These are phyloP conservation scores for Eupithecia dodoneata DNA, from an alignment of 2,888 invertebrate genomes.

Conservation along the genomic window DNA sequence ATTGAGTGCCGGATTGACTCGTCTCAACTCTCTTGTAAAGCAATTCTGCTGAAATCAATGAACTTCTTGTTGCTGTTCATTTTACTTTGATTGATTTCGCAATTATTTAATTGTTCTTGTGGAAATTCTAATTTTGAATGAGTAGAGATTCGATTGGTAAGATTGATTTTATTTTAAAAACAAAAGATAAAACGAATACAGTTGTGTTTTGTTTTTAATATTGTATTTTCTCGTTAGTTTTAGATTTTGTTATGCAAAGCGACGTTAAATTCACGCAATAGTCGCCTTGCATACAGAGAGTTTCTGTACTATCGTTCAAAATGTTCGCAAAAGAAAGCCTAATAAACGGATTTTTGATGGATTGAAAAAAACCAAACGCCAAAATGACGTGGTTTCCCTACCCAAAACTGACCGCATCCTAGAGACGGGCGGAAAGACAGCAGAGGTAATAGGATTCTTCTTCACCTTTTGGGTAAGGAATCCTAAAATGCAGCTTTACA, in stretches of 20 bases:
- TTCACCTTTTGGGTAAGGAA: too few species aligned
- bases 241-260: neutral
- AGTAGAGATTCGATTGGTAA: neutral
- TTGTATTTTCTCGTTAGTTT: neutral
- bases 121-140: slow-evolving; percentile 4
- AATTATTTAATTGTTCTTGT: slow-evolving; percentile 41
- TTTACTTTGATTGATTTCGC: slow-evolving; percentile 48
- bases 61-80: slow-evolving; percentile 51
- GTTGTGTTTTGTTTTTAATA: neutral
- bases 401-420: too few species aligned
- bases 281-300: too few species aligned
- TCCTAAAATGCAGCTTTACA: too few species aligned
- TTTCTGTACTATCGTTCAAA: too few species aligned
- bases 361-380: too few species aligned
- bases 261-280: neutral
- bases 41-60: slow-evolving; percentile 44
- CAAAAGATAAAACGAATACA: neutral
- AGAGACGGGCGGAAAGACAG: too few species aligned
- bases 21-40: slow-evolving; percentile 43
- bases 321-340: too few species aligned
- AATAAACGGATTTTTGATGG: too few species aligned
- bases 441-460: too few species aligned
- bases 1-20: slow-evolving; percentile 51
- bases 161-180: neutral
- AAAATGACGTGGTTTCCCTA: too few species aligned